Evolutionary conservation across 1,140 invertebrate species (phyloP).

Genomic region (Ptiloglossa arizonensis): DNA sequence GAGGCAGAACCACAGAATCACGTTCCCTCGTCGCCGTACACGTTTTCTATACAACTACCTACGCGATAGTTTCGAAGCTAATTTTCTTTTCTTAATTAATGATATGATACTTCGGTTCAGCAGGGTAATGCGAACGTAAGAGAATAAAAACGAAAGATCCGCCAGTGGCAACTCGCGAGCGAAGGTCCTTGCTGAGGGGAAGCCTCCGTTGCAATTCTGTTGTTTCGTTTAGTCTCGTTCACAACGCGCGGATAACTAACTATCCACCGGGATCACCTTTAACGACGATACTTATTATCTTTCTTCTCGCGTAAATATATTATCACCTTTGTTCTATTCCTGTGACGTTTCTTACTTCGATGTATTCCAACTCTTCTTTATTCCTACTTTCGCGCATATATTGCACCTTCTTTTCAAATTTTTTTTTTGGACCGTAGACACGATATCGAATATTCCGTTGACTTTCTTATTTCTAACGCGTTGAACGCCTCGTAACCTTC

Average conservation of each 20-base stretch:
- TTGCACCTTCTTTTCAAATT: no score
- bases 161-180: conserved; percentile 54
- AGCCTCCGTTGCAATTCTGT: conserved; percentile 53
- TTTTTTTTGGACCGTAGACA: no score
- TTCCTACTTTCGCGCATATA: not conserved
- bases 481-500: not conserved
- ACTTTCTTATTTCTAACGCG: not conserved
- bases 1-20: conserved; percentile 2
- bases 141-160: conserved; percentile 67
- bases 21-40: conserved; percentile 19
- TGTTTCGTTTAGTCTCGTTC: not conserved
- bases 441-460: no score
- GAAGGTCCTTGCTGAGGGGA: conserved; percentile 74
- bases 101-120: conserved; percentile 82
- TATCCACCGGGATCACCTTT: not conserved
- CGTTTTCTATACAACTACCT: conserved; percentile 57
- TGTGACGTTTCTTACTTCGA: not conserved
- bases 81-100: conserved; percentile 71
- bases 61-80: conserved; percentile 73
- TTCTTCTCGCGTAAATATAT: not conserved
- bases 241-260: no score
- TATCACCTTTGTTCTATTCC: not conserved
- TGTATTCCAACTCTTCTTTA: not conserved
- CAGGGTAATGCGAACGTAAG: conserved; percentile 72
- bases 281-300: not conserved